Evolutionary conservation across 2,888 invertebrate species (phyloP).

Genomic region (Papilio protenor): DNA sequence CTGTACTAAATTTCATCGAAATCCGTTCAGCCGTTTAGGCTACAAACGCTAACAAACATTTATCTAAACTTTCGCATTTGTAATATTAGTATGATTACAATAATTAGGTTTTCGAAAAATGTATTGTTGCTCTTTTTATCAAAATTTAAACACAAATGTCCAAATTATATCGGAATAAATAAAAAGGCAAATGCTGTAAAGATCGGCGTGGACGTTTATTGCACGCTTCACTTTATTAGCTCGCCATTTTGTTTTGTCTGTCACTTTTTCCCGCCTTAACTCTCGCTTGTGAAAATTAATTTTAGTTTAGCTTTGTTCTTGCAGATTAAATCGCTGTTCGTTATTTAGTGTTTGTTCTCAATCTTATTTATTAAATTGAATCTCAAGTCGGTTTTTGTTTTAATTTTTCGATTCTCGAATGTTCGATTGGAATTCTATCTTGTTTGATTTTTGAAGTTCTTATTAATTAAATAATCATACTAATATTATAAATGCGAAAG

Average conservation of each 20-base stretch:
- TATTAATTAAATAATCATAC: too few species aligned
- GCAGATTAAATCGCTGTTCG: conserved; percentile 62
- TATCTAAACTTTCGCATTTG: too few species aligned
- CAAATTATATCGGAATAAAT: conserved; percentile 69
- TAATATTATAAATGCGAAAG: too few species aligned
- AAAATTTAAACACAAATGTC: conserved; percentile 44
- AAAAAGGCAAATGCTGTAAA: conserved; percentile 65
- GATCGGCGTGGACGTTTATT: conserved; percentile 62
- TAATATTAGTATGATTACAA: too few species aligned
- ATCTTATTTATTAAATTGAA: conserved; percentile 50
- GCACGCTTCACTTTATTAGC: conserved; percentile 55
- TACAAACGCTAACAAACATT: too few species aligned
- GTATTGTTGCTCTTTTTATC: background rate
- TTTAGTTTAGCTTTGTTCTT: conserved; percentile 57
- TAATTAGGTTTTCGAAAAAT: background rate
- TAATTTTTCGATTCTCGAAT: conserved; percentile 40
- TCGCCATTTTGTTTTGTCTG: conserved; percentile 39
- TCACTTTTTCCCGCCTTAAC: conserved; percentile 32
- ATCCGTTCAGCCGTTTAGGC: too few species aligned
- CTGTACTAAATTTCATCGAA: too few species aligned
- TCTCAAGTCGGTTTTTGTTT: conserved; percentile 45
- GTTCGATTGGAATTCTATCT: conserved; percentile 36
- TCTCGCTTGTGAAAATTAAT: conserved; percentile 63
- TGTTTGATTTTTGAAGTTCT: too few species aligned
- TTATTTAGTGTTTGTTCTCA: conserved; percentile 55